Percentiles rank a stretch among this genome's conserved stretches.
phyloP scores from a whole-genome alignment of 2,888 invertebrate genomes.

The Monochamus alternatus region DNA sequence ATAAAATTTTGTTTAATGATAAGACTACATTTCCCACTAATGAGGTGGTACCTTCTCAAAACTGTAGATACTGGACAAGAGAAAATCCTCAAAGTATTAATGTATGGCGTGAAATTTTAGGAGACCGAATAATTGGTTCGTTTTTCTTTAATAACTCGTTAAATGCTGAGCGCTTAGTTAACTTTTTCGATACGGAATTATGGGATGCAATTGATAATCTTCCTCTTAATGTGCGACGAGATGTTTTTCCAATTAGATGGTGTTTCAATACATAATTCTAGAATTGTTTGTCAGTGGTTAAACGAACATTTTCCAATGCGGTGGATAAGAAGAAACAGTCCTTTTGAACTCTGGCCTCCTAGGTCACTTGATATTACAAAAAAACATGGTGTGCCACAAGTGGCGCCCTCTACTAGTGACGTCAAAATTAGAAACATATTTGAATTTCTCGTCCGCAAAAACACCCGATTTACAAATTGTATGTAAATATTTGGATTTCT shows the following conservation, averaged over 20 bases:
- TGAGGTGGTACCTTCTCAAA: conserved; percentile 37
- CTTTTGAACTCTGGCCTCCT: too few relatives aligned
- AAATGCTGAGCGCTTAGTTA: conserved; percentile 8
- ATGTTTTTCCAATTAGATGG: neutral
- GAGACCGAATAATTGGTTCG: conserved; percentile 27
- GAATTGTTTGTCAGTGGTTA: conserved; percentile 9
- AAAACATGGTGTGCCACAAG: too few relatives aligned
- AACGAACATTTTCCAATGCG: conserved; percentile 14
- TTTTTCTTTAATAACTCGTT: conserved; percentile 21
- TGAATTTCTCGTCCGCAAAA: too few relatives aligned
- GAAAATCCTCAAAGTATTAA: conserved; percentile 37
- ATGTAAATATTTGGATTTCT: too few relatives aligned
- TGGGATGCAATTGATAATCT: conserved; percentile 6
- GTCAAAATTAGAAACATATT: too few relatives aligned
- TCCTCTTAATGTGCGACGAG: conserved; percentile 4
- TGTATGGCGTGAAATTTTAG: conserved; percentile 38
- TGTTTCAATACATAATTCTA: conserved; percentile 22
- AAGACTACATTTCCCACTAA: neutral
- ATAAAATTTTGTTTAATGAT: too few relatives aligned
- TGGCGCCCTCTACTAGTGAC: too few relatives aligned
- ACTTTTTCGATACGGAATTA: conserved; percentile 25
- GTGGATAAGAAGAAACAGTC: too few relatives aligned
- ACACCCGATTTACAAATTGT: too few relatives aligned
- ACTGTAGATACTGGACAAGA: conserved; percentile 34
- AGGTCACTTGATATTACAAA: too few relatives aligned